Evolutionary conservation across 1,140 invertebrate genomes (phyloP), one percentile per base, ranked within the genome.

Genomic region (Centruroides sculpturatus): DNA sequence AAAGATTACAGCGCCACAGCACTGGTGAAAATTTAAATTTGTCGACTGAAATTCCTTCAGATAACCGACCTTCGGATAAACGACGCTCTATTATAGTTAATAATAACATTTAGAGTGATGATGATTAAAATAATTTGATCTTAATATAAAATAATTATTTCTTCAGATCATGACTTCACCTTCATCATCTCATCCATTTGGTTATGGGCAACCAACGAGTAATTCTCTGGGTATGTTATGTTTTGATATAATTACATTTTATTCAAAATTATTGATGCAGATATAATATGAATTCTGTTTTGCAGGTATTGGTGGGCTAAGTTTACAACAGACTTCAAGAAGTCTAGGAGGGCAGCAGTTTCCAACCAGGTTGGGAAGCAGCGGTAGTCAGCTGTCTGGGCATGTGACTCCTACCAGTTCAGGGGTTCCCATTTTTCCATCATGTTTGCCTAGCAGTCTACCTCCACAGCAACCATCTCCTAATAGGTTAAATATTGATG

Each of bases 351-450:
- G 66, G 23, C 62, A 67, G 47, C 66, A 68, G 47, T 56, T 69
- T 47, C 48, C 62, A 34, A 58, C 57, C n/a, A 55, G 63, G 47
- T 48, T 62, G 41, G 56, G 59, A 50, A 58, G 57, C 12, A 62
- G 59, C 60, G 60, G 55, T 51, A 62, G 10, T 35, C 65, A 62
- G 61, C 59, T 64, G 61, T 63, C 69, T 46, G 69, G 71, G 55
- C 69, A 71, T 66, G 66, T 72, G 6, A 75, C 73, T n/a, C 74
- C 73, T 8, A 74, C 73, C 5, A 73, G 71, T 68, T 69, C 73
- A 56, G 69, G 72, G 55, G 69, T 71, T 51, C 63, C 56, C 46
- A 71, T 64, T 54, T 72, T 73, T 61, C 68, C 71, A 46, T 55
- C 62, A 34, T 68, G 66, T 61, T 60, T 71, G 58, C 67, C 57